Evolutionary conservation across 2,113 vertebrate species (phyloP), one percentile per base, ranked within the genome.

Genomic region (Sminthopsis crassicaudata): DNA sequence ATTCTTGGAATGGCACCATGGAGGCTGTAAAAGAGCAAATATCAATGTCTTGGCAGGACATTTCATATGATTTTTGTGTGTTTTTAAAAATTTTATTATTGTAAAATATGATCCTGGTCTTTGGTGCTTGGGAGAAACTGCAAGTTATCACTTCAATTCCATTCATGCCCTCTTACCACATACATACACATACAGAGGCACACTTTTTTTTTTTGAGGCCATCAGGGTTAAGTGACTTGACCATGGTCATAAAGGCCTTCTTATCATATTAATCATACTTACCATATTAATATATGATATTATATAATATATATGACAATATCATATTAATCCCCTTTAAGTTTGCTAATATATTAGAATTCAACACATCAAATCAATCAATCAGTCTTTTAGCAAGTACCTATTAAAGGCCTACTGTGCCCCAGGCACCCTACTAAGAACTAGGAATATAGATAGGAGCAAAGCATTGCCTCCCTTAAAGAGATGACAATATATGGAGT

Each of bases 21-120:
- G 84, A 94, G 96, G 95, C 94, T 97, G 93, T 91, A 96, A 96
- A 97, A 97, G 93, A 96, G 55, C 94, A 96, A 95, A 95, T 36
- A 0, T 0, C 92, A 46, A 60, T 95, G 92, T 93, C 96, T 96
- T 96, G 96, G 95, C 96, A 95, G 93, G 95, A 88, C 48, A 93
- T 76, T 53, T 89, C 48, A 46, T 91, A 93, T 95, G 84, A 94
- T 95, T 97, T 94, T 51, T 51, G 50, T 51, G 50, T 51, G 10
- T 76, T 84, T 42, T 42, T 42, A 19, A 76, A n/a, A 76, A n/a
- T n/a, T 67, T 42, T 84, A 19, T 42, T 84, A 22, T 89, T 91
- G 60, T 96, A 97, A 98, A 98, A 91, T 92, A 84, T 6, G 57
- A 42, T 92, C 95, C 89, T 90, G 93, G 90, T n/a, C 30, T 89